Evolutionary conservation across 2,888 invertebrate genomes (phyloP), one percentile per base, ranked within the genome.

Genomic region (Caenorhabditis virilis): DNA sequence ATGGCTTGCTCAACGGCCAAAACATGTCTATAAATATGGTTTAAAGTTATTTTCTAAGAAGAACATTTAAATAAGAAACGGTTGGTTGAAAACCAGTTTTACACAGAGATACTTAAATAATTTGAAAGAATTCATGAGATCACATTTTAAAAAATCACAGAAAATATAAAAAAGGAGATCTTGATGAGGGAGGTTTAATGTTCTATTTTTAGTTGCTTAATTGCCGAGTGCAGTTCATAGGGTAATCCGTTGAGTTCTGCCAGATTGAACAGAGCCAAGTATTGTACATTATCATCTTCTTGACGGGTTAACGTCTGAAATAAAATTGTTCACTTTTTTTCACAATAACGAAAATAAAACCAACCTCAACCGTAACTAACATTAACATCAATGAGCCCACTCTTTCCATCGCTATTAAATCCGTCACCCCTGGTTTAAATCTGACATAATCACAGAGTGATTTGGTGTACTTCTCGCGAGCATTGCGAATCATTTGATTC

Each of bases 231-330:
- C 9, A 74, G 38, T 58, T 74, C 70, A 33, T 69, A 71, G 6
- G 73, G 73, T 0, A 74, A 51, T 0, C 70, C 70, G 41, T 54
- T 55, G 27, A 74, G 41, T 33, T 61, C 63, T 27, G 69, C 73
- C 50, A 74, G 69, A 50, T 65, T 54, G 62, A 74, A 74, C 7
- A 74, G 56, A n/a, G 69, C 68, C n/a, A 74, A 51, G 48, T 60
- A 74, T n/a, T 70, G 70, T 1, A 74, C 68, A 25, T 64, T 74
- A 47, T 74, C 74, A 60, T 74, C 74, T 45, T 74, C 72, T 45
- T 58, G 51, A 22, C 69, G 67, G 20, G 72, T 64, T 5, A 74
- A 62, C 7, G 46, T 43, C 71, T 73, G 56, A 22, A 68, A 54
- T 38, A 7, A 54, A 47, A 15, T 13, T 16, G 26, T 11, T 35